These are phyloP conservation scores for Lepidothrix coronata DNA, from an alignment of 2,113 vertebrate genomes.

Conservation along the genomic window DNA sequence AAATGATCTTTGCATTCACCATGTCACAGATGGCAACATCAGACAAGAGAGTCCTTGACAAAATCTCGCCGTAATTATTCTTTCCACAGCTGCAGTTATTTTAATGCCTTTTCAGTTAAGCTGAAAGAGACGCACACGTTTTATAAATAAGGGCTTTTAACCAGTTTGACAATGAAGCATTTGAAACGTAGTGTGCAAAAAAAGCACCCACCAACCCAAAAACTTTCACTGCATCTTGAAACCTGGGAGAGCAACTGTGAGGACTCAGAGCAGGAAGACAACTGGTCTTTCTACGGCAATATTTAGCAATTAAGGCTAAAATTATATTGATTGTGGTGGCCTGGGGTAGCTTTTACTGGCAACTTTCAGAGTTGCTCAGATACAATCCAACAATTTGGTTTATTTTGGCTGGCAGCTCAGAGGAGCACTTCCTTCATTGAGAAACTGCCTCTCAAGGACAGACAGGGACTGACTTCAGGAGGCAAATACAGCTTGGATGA, in stretches of 20 bases:
- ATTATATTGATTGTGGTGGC: not conserved
- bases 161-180: slow-evolving; percentile 76
- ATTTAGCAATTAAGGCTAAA: not conserved
- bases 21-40: slow-evolving; percentile 81
- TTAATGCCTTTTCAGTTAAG: slow-evolving; percentile 80
- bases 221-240: slow-evolving; percentile 57
- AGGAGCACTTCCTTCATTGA: not conserved
- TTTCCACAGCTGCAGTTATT: slow-evolving; percentile 79
- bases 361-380: not conserved
- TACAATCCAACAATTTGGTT: not conserved
- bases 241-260: not conserved
- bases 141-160: slow-evolving; percentile 80
- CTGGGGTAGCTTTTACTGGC: not conserved
- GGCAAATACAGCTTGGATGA: not conserved
- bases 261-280: not conserved
- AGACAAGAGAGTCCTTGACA: slow-evolving; percentile 84
- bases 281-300: not conserved
- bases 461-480: not conserved
- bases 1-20: slow-evolving; percentile 82
- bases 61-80: slow-evolving; percentile 79
- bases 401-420: not conserved
- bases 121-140: slow-evolving; percentile 75
- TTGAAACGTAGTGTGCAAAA: slow-evolving; percentile 69
- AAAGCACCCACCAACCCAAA: not conserved
- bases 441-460: not conserved